Evolutionary conservation across 2,797 vertebrate genomes (phyloP).

Genomic region (Anguilla marmorata): DNA sequence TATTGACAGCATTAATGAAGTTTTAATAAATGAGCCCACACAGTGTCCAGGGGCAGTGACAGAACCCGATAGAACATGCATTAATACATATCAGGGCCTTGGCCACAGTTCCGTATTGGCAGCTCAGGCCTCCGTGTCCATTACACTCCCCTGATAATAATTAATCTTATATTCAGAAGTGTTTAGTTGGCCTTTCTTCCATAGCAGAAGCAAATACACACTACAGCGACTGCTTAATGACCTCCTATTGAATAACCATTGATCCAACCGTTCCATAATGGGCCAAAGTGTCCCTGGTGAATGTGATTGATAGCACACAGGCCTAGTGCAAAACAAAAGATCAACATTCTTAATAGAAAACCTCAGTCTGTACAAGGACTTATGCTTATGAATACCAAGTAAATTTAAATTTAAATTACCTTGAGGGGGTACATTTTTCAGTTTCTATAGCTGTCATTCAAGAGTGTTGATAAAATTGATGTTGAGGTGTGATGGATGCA

Average conservation of each 20-base stretch:
- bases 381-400: slow-evolving; percentile 34
- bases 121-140: slow-evolving; percentile 31
- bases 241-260: slow-evolving; percentile 43
- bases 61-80: slow-evolving; percentile 28
- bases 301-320: slow-evolving; percentile 33
- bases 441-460: background rate
- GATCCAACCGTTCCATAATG: slow-evolving; percentile 42
- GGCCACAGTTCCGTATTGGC: slow-evolving; percentile 34
- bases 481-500: slow-evolving; percentile 4
- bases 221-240: slow-evolving; percentile 42
- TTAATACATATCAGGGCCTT: slow-evolving; percentile 37
- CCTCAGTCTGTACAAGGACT: slow-evolving; percentile 28
- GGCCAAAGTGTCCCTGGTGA: slow-evolving; percentile 39
- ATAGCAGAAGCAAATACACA: slow-evolving; percentile 35
- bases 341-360: slow-evolving; percentile 37
- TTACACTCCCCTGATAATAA: slow-evolving; percentile 38
- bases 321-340: slow-evolving; percentile 33
- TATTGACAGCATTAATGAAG: slow-evolving; percentile 41
- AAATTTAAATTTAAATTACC: slow-evolving; percentile 20
- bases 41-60: slow-evolving; percentile 22
- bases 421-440: slow-evolving; percentile 2
- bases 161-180: slow-evolving; percentile 41
- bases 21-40: slow-evolving; percentile 39
- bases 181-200: slow-evolving; percentile 41
- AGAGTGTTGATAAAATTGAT: background rate